A percentile compares a stretch with the other conserved stretches of the same genome.
These are phyloP conservation scores for Brachionus paranguensis DNA, from an alignment of 1,140 invertebrate species.

Conservation along the genomic window DNA sequence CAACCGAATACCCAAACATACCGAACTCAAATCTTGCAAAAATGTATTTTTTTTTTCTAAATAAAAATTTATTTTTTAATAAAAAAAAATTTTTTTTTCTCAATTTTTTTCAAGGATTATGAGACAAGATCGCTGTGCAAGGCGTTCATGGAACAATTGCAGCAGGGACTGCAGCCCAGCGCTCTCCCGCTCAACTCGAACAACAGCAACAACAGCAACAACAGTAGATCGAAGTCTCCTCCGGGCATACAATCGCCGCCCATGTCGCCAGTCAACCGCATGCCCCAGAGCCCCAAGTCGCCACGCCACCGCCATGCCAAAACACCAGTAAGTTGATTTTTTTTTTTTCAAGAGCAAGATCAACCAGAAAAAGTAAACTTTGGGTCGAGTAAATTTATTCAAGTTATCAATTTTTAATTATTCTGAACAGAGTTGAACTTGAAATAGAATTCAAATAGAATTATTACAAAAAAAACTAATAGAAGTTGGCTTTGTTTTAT, in stretches of 20 bases:
- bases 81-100: neutral
- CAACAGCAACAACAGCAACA: no score
- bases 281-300: constrained; percentile 31
- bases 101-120: neutral
- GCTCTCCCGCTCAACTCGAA: neutral
- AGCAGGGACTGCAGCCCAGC: neutral
- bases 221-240: neutral
- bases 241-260: constrained; percentile 26
- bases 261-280: constrained; percentile 23
- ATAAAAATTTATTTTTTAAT: neutral
- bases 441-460: neutral
- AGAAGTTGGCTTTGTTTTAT: neutral
- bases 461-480: neutral
- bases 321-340: neutral
- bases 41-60: neutral
- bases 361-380: neutral
- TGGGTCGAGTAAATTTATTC: neutral
- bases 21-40: constrained; percentile 30
- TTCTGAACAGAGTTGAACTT: neutral
- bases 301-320: neutral
- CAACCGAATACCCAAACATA: neutral
- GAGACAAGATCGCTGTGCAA: neutral
- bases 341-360: neutral
- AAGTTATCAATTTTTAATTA: neutral
- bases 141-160: neutral